Conservation (phyloP, 1,140 invertebrate species). For the Thalassaphorura encarpata region DNA sequence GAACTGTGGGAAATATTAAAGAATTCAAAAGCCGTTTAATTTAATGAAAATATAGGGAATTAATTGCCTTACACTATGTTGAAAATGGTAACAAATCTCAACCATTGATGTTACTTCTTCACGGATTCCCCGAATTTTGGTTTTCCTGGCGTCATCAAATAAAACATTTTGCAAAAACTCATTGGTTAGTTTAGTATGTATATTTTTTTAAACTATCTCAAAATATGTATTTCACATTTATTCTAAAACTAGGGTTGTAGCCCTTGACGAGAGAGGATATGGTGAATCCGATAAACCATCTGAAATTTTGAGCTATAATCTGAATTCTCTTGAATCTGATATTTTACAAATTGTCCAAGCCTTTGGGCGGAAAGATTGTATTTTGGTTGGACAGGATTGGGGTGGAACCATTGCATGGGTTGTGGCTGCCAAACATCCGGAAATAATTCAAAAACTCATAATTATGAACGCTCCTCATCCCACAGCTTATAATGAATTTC, state of each 20-base stretch:
- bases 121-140: no score
- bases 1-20: no score
- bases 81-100: no score
- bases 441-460: slow-evolving; percentile 23
- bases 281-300: slow-evolving; percentile 54
- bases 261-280: slow-evolving; percentile 57
- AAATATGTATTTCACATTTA: no score
- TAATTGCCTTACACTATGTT: no score
- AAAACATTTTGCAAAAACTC: no score
- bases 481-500: neutral
- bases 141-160: no score
- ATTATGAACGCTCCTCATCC: slow-evolving; percentile 26
- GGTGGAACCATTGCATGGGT: slow-evolving; percentile 49
- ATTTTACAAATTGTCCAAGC: slow-evolving; percentile 48
- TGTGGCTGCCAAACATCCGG: slow-evolving; percentile 17
- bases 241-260: slow-evolving; percentile 53
- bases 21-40: no score
- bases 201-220: no score
- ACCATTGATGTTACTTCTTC: no score
- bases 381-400: slow-evolving; percentile 60
- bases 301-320: slow-evolving; percentile 43
- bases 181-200: no score
- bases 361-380: slow-evolving; percentile 43
- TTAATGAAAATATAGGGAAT: no score
- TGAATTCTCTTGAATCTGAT: slow-evolving; percentile 47